phyloP scores from a whole-genome alignment of 2,888 invertebrate species.

The Ariolimax columbianus region DNA sequence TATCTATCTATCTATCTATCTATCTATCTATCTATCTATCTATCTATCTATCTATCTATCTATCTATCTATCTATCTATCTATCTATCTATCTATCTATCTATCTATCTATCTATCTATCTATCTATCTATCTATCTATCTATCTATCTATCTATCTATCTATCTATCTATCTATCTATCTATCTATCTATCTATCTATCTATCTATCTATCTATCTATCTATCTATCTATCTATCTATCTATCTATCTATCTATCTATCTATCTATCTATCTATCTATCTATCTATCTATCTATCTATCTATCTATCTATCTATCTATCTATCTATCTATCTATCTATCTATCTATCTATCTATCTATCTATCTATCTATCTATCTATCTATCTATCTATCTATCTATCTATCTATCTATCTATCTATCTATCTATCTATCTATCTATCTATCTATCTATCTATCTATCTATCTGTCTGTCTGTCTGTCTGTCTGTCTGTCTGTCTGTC shows the following conservation, averaged over 20 bases:
- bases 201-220: conserved; percentile 20
- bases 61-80: not conserved
- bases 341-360: conserved; percentile 20
- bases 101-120: not conserved
- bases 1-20: too few species aligned
- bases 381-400: conserved; percentile 15
- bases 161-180: conserved; percentile 18
- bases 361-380: conserved; percentile 20
- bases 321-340: conserved; percentile 20
- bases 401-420: conserved; percentile 10
- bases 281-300: conserved; percentile 20
- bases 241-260: conserved; percentile 20
- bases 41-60: too few species aligned
- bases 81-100: not conserved
- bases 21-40: too few species aligned
- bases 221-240: conserved; percentile 20
- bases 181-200: conserved; percentile 20
- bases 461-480: too few species aligned
- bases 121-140: not conserved
- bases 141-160: not conserved
- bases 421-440: not conserved
- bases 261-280: conserved; percentile 20
- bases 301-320: conserved; percentile 20
- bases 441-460: not conserved
- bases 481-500: not conserved